Evolutionary conservation across 2,797 vertebrate genomes (phyloP).

Genomic region (Carduelis carduelis): DNA sequence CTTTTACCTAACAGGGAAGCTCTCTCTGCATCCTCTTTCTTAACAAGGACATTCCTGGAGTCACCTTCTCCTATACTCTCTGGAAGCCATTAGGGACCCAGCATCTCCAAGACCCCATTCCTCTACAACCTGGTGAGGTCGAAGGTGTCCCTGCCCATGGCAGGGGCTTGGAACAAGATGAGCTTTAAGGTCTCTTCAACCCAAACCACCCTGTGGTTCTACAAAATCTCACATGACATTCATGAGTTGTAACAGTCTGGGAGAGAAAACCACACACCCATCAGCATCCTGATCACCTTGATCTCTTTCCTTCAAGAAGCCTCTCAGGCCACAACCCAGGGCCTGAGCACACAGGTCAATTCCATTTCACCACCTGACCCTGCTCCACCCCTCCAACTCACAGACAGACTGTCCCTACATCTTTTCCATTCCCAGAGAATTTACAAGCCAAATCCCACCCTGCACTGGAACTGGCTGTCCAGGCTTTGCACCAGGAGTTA

Average conservation of each 20-base stretch:
- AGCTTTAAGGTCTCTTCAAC: neutral
- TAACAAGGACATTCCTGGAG: neutral
- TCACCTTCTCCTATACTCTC: neutral
- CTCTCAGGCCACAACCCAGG: neutral
- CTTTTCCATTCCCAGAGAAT: neutral
- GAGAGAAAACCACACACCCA: neutral
- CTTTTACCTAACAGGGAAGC: neutral
- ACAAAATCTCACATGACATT: fast-evolving
- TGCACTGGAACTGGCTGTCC: neutral
- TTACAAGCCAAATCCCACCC: neutral
- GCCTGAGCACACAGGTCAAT: neutral
- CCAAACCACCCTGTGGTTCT: neutral
- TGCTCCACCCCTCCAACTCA: neutral
- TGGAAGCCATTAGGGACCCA: neutral
- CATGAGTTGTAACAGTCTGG: too few species aligned
- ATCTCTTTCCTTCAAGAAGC: neutral
- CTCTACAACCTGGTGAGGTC: neutral
- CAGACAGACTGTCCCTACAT: neutral
- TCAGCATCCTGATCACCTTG: neutral
- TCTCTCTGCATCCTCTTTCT: neutral
- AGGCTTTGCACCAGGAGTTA: neutral
- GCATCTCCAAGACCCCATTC: fast-evolving
- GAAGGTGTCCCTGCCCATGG: neutral
- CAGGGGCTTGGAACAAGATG: neutral
- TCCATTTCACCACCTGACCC: neutral